These are phyloP conservation scores for Parochlus steinenii DNA, from an alignment of 2,888 invertebrate species.

Conservation along the genomic window DNA sequence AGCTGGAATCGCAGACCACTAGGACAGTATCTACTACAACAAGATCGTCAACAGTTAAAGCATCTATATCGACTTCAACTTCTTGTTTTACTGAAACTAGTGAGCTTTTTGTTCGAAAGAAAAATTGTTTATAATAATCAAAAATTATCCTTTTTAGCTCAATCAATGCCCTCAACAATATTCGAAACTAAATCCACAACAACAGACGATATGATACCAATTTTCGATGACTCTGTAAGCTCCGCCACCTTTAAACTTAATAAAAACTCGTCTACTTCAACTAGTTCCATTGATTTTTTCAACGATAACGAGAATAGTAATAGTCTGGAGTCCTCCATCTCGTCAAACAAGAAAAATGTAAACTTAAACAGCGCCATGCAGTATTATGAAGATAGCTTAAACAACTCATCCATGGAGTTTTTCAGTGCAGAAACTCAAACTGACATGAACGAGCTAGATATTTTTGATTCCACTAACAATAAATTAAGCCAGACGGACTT, in stretches of 20 bases:
- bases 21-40: slow-evolving; percentile 2
- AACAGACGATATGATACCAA: neutral
- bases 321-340: slow-evolving; percentile 7
- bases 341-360: no score
- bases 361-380: no score
- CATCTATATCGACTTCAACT: neutral
- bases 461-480: no score
- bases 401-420: no score
- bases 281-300: slow-evolving; percentile 8
- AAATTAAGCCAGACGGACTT: no score
- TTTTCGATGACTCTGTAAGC: no score
- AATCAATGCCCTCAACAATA: neutral
- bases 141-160: no score
- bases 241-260: neutral
- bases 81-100: neutral
- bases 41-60: neutral
- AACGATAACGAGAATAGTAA: slow-evolving; percentile 9
- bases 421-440: slow-evolving; percentile 11
- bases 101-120: no score
- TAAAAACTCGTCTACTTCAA: slow-evolving; percentile 9
- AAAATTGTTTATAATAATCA: no score
- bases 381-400: no score
- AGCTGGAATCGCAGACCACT: neutral
- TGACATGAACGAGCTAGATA: slow-evolving; percentile 7
- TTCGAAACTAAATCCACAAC: neutral